Evolutionary conservation across 2,797 vertebrate genomes (phyloP).

Genomic region (Podarcis siculus): DNA sequence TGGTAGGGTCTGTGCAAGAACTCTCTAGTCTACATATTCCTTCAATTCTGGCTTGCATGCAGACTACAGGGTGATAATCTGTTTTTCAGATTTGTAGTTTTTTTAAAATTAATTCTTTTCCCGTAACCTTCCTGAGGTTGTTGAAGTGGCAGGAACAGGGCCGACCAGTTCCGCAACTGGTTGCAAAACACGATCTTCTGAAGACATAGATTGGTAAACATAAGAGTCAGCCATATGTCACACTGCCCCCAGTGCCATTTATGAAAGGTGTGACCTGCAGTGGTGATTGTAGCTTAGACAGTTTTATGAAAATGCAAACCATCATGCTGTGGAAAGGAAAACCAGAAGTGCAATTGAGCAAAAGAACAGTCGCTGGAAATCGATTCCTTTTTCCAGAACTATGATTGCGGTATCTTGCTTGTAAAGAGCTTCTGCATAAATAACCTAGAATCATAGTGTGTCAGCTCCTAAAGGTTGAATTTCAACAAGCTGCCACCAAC

Average conservation of each 20-base stretch:
- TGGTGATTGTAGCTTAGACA: background rate
- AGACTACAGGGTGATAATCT: background rate
- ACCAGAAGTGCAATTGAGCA: accelerated
- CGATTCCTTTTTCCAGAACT: background rate
- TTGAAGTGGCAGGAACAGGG: background rate
- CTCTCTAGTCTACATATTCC: background rate
- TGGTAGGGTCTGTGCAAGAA: background rate
- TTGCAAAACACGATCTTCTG: background rate
- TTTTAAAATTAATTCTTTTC: background rate
- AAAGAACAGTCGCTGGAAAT: background rate
- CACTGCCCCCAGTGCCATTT: background rate
- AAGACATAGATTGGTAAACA: background rate
- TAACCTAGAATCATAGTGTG: background rate
- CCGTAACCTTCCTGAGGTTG: background rate
- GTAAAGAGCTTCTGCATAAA: background rate
- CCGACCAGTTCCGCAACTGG: background rate
- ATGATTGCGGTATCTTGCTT: constrained; percentile 19
- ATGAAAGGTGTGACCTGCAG: background rate
- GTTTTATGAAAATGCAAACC: background rate
- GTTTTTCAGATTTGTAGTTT: background rate
- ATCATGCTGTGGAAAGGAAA: background rate
- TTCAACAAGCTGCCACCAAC: background rate
- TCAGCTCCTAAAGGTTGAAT: background rate
- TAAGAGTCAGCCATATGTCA: background rate
- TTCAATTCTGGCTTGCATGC: background rate